Evolutionary conservation across 2,797 vertebrate genomes (phyloP), one percentile per base, ranked within the genome.

Genomic region (Bucorvus abyssinicus): DNA sequence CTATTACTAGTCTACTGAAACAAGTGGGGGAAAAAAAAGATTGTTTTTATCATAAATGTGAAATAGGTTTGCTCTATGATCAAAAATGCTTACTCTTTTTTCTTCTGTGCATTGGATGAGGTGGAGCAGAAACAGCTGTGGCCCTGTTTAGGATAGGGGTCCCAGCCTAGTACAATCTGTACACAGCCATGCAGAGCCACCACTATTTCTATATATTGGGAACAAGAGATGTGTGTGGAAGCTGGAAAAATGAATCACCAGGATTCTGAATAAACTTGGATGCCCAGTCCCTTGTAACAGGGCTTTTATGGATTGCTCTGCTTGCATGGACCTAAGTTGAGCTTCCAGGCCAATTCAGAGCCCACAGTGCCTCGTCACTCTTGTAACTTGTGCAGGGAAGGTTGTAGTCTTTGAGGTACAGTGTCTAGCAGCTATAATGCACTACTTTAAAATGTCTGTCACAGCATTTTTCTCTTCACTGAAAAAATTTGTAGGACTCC

Each of bases 161-260:
- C 27, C 30, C 29, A 68, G 26, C 23, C 34, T 10, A 4, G 5
- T 22, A 7, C 29, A 30, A 3, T 18, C 30, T 14, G 0, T 29
- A 4, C 1, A 2, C 11, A 76, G 36, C 10, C 11, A 32, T 0
- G 4, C 5, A 44, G 21, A 16, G 30, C 17, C 45, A 38, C 24
- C 2, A 0, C 8, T 29, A 1, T 21, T 30, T 13, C 30, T 27
- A 4, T 24, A 40, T 18, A 2, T 1, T 32, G 42, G 27, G 19
- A n/a, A 29, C 32, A 47, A 6, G 12, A 34, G 63, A 47, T 4
- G 4, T 2, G 8, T 13, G 13, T 44, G 29, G 5, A 10, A 50
- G 3, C 1, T 56, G 32, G 29, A 13, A 7, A 34, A 26, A 57
- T 2, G 1, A 20, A 27, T 42, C 24, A 0, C 36, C 6, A 5